These are phyloP conservation scores for Lota lota DNA, from an alignment of 2,113 vertebrate species.

Conservation along the genomic window DNA sequence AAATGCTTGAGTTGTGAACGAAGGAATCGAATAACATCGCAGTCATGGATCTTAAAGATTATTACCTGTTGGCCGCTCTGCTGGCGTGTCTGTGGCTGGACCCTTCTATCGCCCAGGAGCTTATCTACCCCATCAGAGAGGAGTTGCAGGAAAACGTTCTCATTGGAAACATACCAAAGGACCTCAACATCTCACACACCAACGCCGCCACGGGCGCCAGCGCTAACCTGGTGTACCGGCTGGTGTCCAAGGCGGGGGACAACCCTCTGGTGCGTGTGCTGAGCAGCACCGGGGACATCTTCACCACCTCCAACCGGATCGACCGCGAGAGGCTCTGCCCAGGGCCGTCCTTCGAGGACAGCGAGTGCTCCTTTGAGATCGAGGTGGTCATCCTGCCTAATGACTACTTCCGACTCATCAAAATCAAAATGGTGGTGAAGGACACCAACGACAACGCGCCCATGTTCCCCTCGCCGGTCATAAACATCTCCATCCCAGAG, in stretches of 20 bases:
- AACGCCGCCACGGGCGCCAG: conserved; percentile 91
- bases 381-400: conserved; percentile 99
- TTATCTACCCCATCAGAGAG: conserved; percentile 98
- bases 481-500: conserved; percentile 99
- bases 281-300: conserved; percentile 95
- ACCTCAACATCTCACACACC: conserved; percentile 97
- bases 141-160: conserved; percentile 98
- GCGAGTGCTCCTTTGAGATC: conserved; percentile 97
- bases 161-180: conserved; percentile 99
- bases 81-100: conserved; percentile 95
- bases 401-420: conserved; percentile 98
- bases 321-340: conserved; percentile 97
- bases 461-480: conserved; percentile 98
- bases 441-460: conserved; percentile 99
- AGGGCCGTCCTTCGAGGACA: conserved; percentile 88
- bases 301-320: conserved; percentile 95
- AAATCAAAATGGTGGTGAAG: conserved; percentile 98
- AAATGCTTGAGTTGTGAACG: conserved; percentile 58
- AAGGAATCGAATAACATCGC: conserved; percentile 73
- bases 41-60: conserved; percentile 97
- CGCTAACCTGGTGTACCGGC: conserved; percentile 94
- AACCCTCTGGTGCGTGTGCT: conserved; percentile 94
- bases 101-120: conserved; percentile 96
- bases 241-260: conserved; percentile 97
- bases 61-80: conserved; percentile 96